A percentile compares a stretch with the other conserved stretches of the same genome.
phyloP scores from a whole-genome alignment of 2,888 invertebrate species.

The Junonia oenone region DNA sequence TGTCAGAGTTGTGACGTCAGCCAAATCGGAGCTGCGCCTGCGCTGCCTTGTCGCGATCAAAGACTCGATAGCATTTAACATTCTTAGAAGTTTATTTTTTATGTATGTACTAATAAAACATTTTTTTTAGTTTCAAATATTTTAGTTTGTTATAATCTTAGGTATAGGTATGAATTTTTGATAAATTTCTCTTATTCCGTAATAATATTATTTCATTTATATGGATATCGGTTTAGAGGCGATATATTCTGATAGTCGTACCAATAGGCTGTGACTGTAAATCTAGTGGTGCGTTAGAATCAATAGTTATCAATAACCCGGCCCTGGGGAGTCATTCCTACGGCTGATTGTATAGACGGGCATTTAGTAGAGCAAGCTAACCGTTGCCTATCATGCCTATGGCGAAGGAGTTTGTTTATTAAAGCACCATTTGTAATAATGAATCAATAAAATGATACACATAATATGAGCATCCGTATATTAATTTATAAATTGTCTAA shows the following conservation, averaged over 20 bases:
- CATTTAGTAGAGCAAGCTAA: constrained; percentile 9
- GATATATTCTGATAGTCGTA: constrained; percentile 15
- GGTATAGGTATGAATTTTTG: not conserved
- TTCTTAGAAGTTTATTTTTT: constrained; percentile 31
- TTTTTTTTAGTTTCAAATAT: constrained; percentile 1
- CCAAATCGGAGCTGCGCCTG: constrained; percentile 56
- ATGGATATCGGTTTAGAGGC: not conserved
- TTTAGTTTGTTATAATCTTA: not conserved
- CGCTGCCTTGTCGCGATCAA: constrained; percentile 52
- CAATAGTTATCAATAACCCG: constrained; percentile 69
- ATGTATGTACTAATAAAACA: not conserved
- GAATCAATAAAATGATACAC: not conserved
- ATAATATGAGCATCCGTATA: not conserved
- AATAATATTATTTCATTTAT: constrained; percentile 1
- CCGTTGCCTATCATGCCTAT: constrained; percentile 6
- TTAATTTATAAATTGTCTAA: constrained; percentile 24
- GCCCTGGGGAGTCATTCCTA: constrained; percentile 61
- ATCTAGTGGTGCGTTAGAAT: constrained; percentile 69
- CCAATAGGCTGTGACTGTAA: constrained; percentile 46
- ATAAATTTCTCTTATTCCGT: not conserved
- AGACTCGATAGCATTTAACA: constrained; percentile 48
- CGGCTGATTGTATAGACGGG: constrained; percentile 20
- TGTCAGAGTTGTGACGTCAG: constrained; percentile 78
- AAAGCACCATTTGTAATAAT: not conserved
- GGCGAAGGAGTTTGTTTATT: not conserved